Percentiles rank a stretch among this genome's conserved stretches.
phyloP scores from a whole-genome alignment of 2,797 vertebrate genomes.

The Sebastes steindachneri region DNA sequence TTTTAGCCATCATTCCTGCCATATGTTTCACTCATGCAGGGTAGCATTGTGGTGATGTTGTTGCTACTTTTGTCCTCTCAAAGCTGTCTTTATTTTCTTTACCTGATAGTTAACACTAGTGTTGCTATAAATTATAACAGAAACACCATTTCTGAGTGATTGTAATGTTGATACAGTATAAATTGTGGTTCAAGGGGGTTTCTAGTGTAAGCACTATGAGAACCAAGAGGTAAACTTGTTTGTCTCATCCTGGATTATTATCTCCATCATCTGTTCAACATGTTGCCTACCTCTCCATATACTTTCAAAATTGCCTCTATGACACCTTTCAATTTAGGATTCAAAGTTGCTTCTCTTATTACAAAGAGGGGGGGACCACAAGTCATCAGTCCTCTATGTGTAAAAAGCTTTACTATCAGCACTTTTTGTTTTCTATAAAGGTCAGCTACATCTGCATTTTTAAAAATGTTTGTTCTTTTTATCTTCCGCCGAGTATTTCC shows the following conservation, averaged over 20 bases:
- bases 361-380: background rate
- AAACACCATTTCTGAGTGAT: background rate
- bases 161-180: background rate
- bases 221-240: background rate
- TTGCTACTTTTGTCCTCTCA: background rate
- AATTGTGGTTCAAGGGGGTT: background rate
- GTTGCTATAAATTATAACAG: conserved; percentile 8
- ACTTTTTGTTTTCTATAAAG: background rate
- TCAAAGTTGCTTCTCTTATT: background rate
- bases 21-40: conserved; percentile 29
- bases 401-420: background rate
- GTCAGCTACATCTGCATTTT: background rate
- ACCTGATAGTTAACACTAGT: conserved; percentile 7
- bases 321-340: background rate
- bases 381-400: background rate
- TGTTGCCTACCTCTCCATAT: background rate
- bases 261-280: background rate
- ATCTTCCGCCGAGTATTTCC: background rate
- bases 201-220: background rate
- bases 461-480: background rate
- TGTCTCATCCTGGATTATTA: background rate
- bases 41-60: background rate
- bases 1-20: conserved; percentile 41
- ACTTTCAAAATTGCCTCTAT: background rate
- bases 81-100: conserved; percentile 10